Base-by-base conservation (phyloP, 2,888 invertebrate species). In the Eupelmus urozonus region DNA sequence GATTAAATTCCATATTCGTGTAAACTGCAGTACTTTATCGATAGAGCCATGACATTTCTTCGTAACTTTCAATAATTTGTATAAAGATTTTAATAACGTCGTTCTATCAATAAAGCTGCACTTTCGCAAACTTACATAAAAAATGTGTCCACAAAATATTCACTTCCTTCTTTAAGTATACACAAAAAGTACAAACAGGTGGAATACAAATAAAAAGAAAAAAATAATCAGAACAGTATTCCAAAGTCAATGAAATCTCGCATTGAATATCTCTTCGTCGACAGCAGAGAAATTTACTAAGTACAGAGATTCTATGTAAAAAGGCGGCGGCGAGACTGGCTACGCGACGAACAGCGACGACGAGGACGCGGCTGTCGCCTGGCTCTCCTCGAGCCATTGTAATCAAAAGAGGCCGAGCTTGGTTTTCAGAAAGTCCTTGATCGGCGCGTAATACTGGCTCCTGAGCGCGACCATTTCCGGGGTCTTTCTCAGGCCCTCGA, bases 381-480 rank as follows among this genome's bases (percentile, higher is more conserved):
- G 63, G 59, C 45, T 34, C 62, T 71, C 45, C 51, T 69, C 76
- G 71, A 66, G 76, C 72, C 76, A 23, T 67, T 40, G 69, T 78
- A 80, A 92, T 93, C 92, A 93, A 87, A 93, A 93, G 86, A 93
- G 91, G 87, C 93, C 91, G 78, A 94, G 90, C 87, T 93, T 93
- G 84, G 91, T 92, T 85, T 92, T 92, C 83, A 95, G 90, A 90
- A 94, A 95, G 86, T 96, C 94, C 89, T 96, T 96, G 75, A 96
- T 91, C 27, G 96, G 96, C 85, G 94, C 93, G 90, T 96, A 97
- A 90, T 96, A 95, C 85, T 96, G 95, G 84, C 94, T 93, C 80
- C 94, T 93, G 75, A 96, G 91, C 65, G 94, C 88, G 69, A 91
- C 90, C 90, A 96, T 93, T 90, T 96, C 96, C 34, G 96, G 96